Percentiles rank a stretch among this genome's conserved stretches.
Evolutionary conservation across 2,888 invertebrate genomes (phyloP).

Genomic region (Gastrophysa polygoni): DNA sequence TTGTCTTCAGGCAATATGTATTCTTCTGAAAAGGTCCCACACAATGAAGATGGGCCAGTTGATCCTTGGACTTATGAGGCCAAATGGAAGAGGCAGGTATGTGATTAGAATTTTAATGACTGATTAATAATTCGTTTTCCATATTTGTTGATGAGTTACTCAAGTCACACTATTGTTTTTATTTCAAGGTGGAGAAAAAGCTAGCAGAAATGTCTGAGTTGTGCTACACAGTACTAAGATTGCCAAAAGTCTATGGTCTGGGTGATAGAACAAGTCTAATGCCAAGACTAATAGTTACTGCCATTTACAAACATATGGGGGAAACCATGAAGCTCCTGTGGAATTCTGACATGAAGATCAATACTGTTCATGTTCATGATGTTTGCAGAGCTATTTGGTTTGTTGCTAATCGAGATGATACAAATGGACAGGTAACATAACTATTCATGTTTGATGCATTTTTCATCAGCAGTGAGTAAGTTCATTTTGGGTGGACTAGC

Average conservation of each 20-base stretch:
- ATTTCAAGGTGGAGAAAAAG: conserved; percentile 72
- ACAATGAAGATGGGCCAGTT: conserved; percentile 75
- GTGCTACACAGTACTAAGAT: conserved; percentile 78
- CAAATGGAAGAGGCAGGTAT: conserved; percentile 75
- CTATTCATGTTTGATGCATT: background rate
- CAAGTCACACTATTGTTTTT: conserved; percentile 1
- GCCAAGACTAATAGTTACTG: conserved; percentile 84
- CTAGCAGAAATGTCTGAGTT: conserved; percentile 71
- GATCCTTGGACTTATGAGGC: conserved; percentile 88
- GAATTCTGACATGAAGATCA: conserved; percentile 82
- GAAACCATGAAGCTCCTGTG: conserved; percentile 93
- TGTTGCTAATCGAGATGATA: conserved; percentile 58
- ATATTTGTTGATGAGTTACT: too few relatives aligned
- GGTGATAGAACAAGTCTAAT: conserved; percentile 84
- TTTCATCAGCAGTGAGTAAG: too few relatives aligned
- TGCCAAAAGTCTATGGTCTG: conserved; percentile 85
- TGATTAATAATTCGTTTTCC: conserved; percentile 5
- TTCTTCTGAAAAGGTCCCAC: conserved; percentile 78
- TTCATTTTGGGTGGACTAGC: too few relatives aligned
- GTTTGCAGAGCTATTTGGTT: conserved; percentile 84
- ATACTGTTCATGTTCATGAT: conserved; percentile 87
- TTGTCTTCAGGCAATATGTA: conserved; percentile 84
- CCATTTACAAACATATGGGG: conserved; percentile 84
- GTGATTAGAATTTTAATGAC: conserved; percentile 5
- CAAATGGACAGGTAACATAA: conserved; percentile 48